Evolutionary conservation across 2,888 invertebrate species (phyloP).

Genomic region (Agonopterix alstromeriana): DNA sequence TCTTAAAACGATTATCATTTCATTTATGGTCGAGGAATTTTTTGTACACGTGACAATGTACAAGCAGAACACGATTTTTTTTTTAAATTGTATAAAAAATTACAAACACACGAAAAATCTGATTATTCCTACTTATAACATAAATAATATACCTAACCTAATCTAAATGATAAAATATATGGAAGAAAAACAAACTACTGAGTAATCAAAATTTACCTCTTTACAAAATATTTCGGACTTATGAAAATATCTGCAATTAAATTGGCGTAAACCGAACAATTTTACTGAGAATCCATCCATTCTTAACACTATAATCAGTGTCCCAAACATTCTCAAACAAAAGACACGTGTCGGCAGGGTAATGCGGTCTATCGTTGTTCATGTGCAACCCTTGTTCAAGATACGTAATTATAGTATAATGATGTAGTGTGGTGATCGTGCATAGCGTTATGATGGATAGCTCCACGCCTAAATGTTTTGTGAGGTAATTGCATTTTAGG

Average conservation of each 20-base stretch:
- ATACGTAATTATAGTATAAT: slow-evolving; percentile 31
- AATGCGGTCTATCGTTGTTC: slow-evolving; percentile 13
- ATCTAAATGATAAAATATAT: too few relatives aligned
- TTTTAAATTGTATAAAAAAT: too few relatives aligned
- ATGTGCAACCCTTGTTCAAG: slow-evolving; percentile 12
- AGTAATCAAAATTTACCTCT: too few relatives aligned
- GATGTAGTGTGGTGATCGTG: slow-evolving; percentile 5
- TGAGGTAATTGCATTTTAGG: slow-evolving; percentile 20
- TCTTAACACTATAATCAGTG: slow-evolving; percentile 39
- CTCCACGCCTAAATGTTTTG: slow-evolving; percentile 25
- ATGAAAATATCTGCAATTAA: neutral
- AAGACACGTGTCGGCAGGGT: slow-evolving; percentile 37
- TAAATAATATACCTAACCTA: too few relatives aligned
- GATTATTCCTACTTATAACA: too few relatives aligned
- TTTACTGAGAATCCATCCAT: neutral
- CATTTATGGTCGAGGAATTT: too few relatives aligned
- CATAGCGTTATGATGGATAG: slow-evolving; percentile 24
- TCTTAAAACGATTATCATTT: too few relatives aligned
- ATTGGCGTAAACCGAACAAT: neutral
- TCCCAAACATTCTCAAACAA: slow-evolving; percentile 34
- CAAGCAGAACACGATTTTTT: too few relatives aligned
- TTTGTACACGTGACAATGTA: too few relatives aligned
- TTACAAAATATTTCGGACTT: too few relatives aligned
- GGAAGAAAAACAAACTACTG: too few relatives aligned
- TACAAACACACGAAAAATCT: too few relatives aligned